Evolutionary conservation across 2,113 vertebrate species (phyloP).

Genomic region (Campylomormyrus numenius): DNA sequence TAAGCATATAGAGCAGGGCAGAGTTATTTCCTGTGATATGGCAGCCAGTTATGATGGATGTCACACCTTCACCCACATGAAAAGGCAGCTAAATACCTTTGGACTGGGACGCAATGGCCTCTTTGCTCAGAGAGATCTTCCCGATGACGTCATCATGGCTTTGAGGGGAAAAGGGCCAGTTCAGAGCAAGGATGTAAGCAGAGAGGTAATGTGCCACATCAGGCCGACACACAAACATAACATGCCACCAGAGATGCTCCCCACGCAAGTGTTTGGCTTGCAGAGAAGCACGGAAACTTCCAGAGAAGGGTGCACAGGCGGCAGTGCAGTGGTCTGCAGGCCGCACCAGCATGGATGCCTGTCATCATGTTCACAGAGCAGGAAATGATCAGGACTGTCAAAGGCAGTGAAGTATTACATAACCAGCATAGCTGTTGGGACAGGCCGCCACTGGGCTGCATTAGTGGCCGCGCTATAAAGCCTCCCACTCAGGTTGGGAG

Average conservation of each 20-base stretch:
- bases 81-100: conserved; percentile 59
- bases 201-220: not conserved
- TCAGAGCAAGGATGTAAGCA: not conserved
- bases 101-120: conserved; percentile 64
- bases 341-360: not conserved
- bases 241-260: not conserved
- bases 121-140: conserved; percentile 75
- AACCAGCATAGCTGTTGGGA: not conserved
- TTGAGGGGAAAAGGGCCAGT: not conserved
- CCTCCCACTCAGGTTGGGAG: not conserved
- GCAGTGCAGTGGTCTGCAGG: not conserved
- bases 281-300: not conserved
- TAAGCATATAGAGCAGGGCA: not conserved
- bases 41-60: not conserved
- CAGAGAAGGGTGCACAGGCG: not conserved
- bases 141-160: conserved; percentile 81
- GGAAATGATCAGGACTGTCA: not conserved
- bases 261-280: not conserved
- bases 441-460: not conserved
- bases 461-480: not conserved
- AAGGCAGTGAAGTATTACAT: not conserved
- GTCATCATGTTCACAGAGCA: not conserved
- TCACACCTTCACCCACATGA: not conserved
- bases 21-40: not conserved
- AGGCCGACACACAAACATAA: not conserved